Conservation (phyloP, 2,113 vertebrate genomes). For the Bubo scandiacus region DNA sequence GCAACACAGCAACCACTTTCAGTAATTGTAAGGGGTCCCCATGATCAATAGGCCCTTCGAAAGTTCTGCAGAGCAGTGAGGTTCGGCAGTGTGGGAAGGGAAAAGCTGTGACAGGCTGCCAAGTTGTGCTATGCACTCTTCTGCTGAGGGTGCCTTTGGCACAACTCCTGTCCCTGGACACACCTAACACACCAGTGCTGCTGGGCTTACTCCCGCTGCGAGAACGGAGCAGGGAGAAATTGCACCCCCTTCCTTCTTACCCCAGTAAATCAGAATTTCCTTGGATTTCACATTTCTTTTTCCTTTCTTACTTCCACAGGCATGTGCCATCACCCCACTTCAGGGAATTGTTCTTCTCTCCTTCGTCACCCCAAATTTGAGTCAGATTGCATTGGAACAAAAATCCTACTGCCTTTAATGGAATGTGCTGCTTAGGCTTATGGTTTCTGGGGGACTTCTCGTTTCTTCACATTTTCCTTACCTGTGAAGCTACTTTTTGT, state of each 20-base stretch:
- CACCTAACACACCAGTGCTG: neutral
- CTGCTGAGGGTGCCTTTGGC: neutral
- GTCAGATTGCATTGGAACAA: neutral
- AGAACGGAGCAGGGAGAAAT: neutral
- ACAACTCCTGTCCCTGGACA: neutral
- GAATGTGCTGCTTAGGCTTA: neutral
- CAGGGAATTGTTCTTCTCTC: neutral
- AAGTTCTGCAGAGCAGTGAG: neutral
- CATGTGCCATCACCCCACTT: neutral
- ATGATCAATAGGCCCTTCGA: neutral
- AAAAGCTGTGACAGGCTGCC: neutral
- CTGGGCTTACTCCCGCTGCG: neutral
- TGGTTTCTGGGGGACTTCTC: neutral
- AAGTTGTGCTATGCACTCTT: accelerated
- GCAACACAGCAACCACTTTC: neutral
- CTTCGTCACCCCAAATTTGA: neutral
- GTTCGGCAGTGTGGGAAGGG: neutral
- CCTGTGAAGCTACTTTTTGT: neutral
- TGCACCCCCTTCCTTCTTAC: neutral
- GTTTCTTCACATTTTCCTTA: neutral
- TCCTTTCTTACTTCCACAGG: neutral
- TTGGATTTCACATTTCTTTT: neutral
- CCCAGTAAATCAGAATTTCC: neutral
- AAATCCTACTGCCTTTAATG: neutral
- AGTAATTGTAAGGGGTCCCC: neutral